Percentiles rank a stretch among this genome's conserved stretches.
phyloP scores from a whole-genome alignment of 2,113 vertebrate species.

The Syngnathus scovelli region DNA sequence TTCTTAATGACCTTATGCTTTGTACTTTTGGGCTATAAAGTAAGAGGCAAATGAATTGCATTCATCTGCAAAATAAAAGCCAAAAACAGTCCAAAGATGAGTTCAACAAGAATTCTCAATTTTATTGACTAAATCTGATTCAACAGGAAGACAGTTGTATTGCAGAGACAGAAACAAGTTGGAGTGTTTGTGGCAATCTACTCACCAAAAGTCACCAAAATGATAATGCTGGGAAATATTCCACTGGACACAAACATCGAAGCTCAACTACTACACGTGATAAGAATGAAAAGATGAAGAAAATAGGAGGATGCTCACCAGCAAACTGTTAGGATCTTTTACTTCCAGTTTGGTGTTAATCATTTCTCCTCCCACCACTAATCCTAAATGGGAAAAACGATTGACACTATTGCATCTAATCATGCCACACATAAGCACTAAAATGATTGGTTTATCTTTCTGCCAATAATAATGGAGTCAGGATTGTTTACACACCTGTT shows the following conservation, averaged over 20 bases:
- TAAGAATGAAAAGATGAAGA: conserved; percentile 26
- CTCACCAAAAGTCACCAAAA: conserved; percentile 56
- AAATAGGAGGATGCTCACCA: background rate
- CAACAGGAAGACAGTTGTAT: conserved; percentile 78
- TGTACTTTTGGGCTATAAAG: too few relatives aligned
- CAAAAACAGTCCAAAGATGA: background rate
- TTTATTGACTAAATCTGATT: conserved; percentile 69
- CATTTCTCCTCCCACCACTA: background rate
- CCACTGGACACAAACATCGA: conserved; percentile 47
- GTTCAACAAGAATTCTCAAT: conserved; percentile 40
- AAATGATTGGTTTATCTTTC: too few relatives aligned
- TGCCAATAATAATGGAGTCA: too few relatives aligned
- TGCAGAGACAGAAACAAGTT: conserved; percentile 65
- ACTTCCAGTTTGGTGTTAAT: background rate
- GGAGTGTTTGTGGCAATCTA: conserved; percentile 58
- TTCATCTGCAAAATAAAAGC: background rate
- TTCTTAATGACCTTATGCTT: too few relatives aligned
- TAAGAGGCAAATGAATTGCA: too few relatives aligned
- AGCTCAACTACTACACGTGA: conserved; percentile 42
- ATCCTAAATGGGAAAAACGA: background rate
- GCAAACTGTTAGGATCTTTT: background rate
- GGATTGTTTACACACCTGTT: too few relatives aligned
- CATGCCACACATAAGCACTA: too few relatives aligned
- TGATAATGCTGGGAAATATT: conserved; percentile 40
- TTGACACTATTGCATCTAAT: background rate